Evolutionary conservation across 2,888 invertebrate species (phyloP), one percentile per base, ranked within the genome.

Genomic region (Odontothrips loti): DNA sequence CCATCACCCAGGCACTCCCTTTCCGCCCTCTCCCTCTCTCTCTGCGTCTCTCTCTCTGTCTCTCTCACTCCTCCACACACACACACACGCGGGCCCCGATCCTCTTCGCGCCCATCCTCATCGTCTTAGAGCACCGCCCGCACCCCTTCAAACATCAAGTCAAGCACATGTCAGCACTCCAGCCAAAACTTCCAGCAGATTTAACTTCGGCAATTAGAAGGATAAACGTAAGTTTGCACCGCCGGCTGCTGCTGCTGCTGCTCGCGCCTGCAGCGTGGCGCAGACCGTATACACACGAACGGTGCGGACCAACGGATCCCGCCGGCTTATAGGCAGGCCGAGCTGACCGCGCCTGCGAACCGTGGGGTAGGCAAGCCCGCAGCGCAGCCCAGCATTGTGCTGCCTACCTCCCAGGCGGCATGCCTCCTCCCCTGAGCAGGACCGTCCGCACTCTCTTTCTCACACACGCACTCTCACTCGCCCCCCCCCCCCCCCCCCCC

Each of bases 191-290:
- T 75, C 68, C 68, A 75, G 68, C 68, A 75, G 68, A 75, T 75
- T 75, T 75, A 75, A 75, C 68, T 75, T 75, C 68, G 68, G 68
- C 68, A 75, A 75, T 75, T 75, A 75, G 68, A 75, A 75, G 68
- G 68, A 75, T 75, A 75, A 75, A 75, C 68, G 68, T 75, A 75
- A 75, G 68, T 75, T 58, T 58, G 58, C 58, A 58, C 58, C 58
- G n/a, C 58, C 58, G 58, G 20, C 58, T 58, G 34, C 34, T 43
- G 34, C 34, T 43, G 34, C 34, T 43, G 34, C 34, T 43, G 11
- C 58, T 15, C 15, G 58, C 58, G 11, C 58, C 58, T 58, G 58
- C 58, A 58, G 34, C 34, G 34, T 43, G 34, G 3, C 3, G 3
- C 34, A 43, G 34, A 43, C 34, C 68, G 27, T 27, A 27, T 27